These are phyloP conservation scores for Aurelia sp. DNA, from an alignment of 30 jellyfish, hydroid and myxozoan genomes.

Conservation along the genomic window DNA sequence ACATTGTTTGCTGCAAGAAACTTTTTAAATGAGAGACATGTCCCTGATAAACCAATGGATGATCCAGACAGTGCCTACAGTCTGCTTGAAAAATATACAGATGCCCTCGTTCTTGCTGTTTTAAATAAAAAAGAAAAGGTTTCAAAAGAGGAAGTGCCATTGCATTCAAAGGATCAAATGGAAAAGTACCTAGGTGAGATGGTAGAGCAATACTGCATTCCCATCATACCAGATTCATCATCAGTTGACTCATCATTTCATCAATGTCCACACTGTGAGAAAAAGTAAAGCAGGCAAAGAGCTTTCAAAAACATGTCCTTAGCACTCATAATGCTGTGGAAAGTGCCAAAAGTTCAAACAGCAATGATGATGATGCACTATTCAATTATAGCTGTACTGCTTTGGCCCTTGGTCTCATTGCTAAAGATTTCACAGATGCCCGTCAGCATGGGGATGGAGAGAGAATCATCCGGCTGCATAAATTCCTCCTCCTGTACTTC, in stretches of 20 bases:
- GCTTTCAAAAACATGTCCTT: not conserved
- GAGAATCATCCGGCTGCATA: conserved; percentile 18
- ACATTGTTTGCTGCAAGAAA: conserved; percentile 22
- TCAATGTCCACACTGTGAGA: too few relatives aligned
- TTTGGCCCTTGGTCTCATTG: conserved; percentile 2
- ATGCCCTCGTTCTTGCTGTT: conserved; percentile 2
- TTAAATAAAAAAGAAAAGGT: not conserved
- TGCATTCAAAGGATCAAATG: conserved; percentile 1
- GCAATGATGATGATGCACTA: too few relatives aligned
- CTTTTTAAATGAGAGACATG: not conserved
- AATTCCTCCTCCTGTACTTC: conserved; percentile 5
- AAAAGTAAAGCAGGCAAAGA: not conserved
- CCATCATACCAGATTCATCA: not conserved
- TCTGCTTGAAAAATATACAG: not conserved
- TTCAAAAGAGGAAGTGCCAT: not conserved
- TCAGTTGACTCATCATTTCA: too few relatives aligned
- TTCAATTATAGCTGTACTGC: too few relatives aligned
- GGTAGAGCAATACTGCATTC: not conserved
- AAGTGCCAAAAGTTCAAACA: too few relatives aligned
- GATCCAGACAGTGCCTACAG: conserved; percentile 5
- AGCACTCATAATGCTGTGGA: too few relatives aligned
- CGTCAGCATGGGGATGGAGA: conserved; percentile 43
- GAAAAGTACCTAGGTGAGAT: not conserved
- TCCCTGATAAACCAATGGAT: conserved; percentile 18
- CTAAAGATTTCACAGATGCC: conserved; percentile 14